Conservation (phyloP, 2,113 vertebrate species). For the Morone saxatilis region DNA sequence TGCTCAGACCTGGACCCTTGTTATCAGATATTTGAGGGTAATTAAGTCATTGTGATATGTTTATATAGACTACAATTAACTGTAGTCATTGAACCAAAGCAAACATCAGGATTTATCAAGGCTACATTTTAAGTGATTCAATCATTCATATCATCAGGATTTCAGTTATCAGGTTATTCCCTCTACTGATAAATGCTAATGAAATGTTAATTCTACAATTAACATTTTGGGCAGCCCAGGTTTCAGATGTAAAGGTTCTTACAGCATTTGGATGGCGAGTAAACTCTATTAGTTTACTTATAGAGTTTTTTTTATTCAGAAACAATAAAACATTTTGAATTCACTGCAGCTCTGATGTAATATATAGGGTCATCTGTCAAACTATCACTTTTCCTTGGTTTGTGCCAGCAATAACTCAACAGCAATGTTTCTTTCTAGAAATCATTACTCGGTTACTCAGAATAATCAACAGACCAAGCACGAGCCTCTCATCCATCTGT, state of each 20-base stretch:
- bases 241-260: neutral
- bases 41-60: neutral
- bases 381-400: too few relatives aligned
- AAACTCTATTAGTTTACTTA: neutral
- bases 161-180: neutral
- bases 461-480: too few relatives aligned
- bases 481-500: too few relatives aligned
- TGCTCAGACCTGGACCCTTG: neutral
- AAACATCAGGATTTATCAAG: neutral
- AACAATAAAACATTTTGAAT: too few relatives aligned
- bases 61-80: neutral
- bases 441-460: too few relatives aligned
- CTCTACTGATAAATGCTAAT: neutral
- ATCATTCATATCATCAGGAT: neutral
- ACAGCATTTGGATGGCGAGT: neutral
- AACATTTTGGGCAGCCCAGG: neutral
- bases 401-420: too few relatives aligned
- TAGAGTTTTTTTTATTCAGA: too few relatives aligned
- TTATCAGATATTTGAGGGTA: neutral
- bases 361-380: too few relatives aligned
- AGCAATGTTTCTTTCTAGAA: too few relatives aligned
- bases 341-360: too few relatives aligned
- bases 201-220: neutral
- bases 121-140: neutral
- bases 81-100: neutral